These are phyloP conservation scores for Doris montereyensis DNA, from an alignment of 2,888 invertebrate species.

Conservation along the genomic window DNA sequence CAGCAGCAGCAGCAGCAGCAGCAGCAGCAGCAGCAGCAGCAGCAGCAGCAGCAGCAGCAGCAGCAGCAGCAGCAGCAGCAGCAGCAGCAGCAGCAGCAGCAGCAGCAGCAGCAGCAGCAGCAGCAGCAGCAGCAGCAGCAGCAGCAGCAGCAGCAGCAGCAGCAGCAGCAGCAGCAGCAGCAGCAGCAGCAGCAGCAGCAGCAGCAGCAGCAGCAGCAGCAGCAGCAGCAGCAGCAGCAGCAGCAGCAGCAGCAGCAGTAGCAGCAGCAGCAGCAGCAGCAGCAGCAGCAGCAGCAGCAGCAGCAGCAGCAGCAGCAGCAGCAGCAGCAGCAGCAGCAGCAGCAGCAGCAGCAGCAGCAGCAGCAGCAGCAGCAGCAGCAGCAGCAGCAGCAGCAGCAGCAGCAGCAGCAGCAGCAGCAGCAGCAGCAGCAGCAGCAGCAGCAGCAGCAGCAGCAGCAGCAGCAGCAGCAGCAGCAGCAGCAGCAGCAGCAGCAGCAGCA, in stretches of 20 bases:
- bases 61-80: no score
- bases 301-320: conserved; percentile 7
- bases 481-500: conserved; percentile 23
- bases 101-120: no score
- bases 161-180: no score
- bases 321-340: conserved; percentile 20
- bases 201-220: conserved; percentile 26
- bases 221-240: conserved; percentile 29
- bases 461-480: conserved; percentile 26
- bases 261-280: conserved; percentile 26
- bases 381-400: conserved; percentile 16
- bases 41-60: no score
- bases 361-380: conserved; percentile 28
- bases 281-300: conserved; percentile 12
- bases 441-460: conserved; percentile 12
- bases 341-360: conserved; percentile 19
- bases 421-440: not conserved
- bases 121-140: no score
- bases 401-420: not conserved
- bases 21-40: no score
- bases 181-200: conserved; percentile 14
- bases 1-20: no score
- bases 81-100: no score
- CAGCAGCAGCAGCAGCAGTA: conserved; percentile 25
- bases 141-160: no score